Conservation (phyloP, 2,888 invertebrate genomes). For the Athripsodes cinereus region DNA sequence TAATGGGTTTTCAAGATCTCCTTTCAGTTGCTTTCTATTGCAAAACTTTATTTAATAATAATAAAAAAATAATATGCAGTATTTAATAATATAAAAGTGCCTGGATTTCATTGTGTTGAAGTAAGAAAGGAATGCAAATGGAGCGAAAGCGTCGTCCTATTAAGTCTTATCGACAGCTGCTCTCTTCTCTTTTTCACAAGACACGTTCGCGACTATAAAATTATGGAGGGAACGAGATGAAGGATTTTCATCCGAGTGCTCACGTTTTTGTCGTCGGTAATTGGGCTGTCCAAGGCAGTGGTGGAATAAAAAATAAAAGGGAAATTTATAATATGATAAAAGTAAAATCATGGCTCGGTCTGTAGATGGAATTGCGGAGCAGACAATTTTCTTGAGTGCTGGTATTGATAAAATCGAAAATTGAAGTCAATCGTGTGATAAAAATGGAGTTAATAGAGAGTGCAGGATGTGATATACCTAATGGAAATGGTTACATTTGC, state of each 20-base stretch:
- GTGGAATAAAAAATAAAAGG: constrained; percentile 15
- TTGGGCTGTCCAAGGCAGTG: constrained; percentile 26
- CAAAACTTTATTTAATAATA: no score
- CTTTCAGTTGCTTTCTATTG: no score
- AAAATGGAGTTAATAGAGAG: no score
- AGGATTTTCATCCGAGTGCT: constrained; percentile 16
- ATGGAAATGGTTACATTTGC: no score
- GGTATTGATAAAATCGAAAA: constrained; percentile 1
- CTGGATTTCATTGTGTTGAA: background rate
- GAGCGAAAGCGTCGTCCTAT: background rate
- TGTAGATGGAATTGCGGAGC: background rate
- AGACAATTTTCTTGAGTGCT: constrained; percentile 12
- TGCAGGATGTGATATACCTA: no score
- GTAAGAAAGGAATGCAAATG: background rate
- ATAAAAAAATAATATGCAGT: background rate
- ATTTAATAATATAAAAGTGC: background rate
- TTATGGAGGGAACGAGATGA: constrained; percentile 11
- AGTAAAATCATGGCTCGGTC: no score
- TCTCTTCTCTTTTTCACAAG: background rate
- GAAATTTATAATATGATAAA: constrained; percentile 2
- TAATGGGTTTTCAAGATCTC: no score
- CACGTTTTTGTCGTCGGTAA: constrained; percentile 23
- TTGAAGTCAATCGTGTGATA: background rate
- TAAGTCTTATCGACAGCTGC: background rate
- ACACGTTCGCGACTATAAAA: background rate